Evolutionary conservation across 92 coral and sea anemone species (phyloP).

Genomic region (Porites lobata): DNA sequence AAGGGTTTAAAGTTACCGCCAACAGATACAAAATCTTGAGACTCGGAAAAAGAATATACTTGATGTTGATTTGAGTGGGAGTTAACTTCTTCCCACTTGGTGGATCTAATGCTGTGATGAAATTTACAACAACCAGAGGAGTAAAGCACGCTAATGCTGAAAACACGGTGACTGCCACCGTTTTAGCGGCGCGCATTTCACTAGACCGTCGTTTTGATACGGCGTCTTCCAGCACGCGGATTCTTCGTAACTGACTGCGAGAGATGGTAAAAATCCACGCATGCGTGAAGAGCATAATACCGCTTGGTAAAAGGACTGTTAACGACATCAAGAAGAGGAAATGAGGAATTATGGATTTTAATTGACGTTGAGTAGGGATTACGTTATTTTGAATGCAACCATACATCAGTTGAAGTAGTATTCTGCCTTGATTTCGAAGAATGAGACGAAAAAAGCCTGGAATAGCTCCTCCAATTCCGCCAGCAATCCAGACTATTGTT

Average conservation of each 20-base stretch:
- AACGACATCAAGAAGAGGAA: slow-evolving; percentile 23
- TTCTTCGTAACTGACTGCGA: slow-evolving; percentile 7
- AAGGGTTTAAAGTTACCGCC: slow-evolving; percentile 33
- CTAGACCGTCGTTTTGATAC: slow-evolving; percentile 13
- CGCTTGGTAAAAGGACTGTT: slow-evolving; percentile 34
- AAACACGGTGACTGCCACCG: slow-evolving; percentile 26
- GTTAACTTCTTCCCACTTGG: background rate
- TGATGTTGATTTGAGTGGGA: slow-evolving; percentile 5
- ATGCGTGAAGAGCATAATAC: slow-evolving; percentile 34
- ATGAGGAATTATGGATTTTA: slow-evolving; percentile 14
- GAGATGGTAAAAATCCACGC: slow-evolving; percentile 42
- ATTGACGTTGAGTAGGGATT: background rate
- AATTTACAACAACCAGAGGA: slow-evolving; percentile 26
- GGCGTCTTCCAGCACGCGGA: slow-evolving; percentile 36
- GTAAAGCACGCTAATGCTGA: slow-evolving; percentile 41
- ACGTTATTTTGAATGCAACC: slow-evolving; percentile 27
- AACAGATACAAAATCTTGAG: slow-evolving; percentile 28
- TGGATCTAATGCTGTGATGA: slow-evolving; percentile 20
- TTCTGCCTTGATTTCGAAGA: background rate
- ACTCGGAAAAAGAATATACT: slow-evolving; percentile 29
- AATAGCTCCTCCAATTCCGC: slow-evolving; percentile 11
- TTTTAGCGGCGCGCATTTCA: slow-evolving; percentile 52
- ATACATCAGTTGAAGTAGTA: background rate
- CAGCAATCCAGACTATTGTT: slow-evolving; percentile 18
- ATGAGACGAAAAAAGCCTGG: background rate